Evolutionary conservation across 2,797 vertebrate genomes (phyloP).

Genomic region (Sebastes diploproa): DNA sequence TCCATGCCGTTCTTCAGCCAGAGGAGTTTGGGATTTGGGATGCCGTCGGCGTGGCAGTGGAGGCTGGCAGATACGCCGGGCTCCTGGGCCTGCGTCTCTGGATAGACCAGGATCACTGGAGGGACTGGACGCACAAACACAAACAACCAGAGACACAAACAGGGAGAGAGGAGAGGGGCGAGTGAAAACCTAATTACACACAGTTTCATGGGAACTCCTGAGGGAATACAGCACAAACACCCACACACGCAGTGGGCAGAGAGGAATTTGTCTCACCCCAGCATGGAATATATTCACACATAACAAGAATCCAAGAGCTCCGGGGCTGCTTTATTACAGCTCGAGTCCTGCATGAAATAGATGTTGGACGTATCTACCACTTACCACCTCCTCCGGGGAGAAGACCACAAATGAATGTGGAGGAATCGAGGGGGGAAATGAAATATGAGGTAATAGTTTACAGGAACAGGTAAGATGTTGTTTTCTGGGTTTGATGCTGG

Average conservation of each 20-base stretch:
- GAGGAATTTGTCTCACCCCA: conserved; percentile 63
- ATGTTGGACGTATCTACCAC: conserved; percentile 49
- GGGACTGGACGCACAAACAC: conserved; percentile 84
- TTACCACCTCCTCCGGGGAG: conserved; percentile 40
- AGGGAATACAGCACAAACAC: conserved; percentile 54
- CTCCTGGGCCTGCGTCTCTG: conserved; percentile 96
- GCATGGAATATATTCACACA: conserved; percentile 70
- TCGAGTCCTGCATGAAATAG: conserved; percentile 56
- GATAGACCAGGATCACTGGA: conserved; percentile 95
- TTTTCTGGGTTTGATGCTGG: conserved; percentile 17
- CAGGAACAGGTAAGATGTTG: conserved; percentile 48
- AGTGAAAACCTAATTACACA: conserved; percentile 70
- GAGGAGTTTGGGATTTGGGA: conserved; percentile 91
- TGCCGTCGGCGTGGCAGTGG: conserved; percentile 92
- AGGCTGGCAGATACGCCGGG: conserved; percentile 92
- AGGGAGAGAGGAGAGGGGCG: conserved; percentile 33
- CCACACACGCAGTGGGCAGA: conserved; percentile 47
- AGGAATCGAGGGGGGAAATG: conserved; percentile 27
- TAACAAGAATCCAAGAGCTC: conserved; percentile 69
- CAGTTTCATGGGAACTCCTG: conserved; percentile 63
- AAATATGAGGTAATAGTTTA: conserved; percentile 64
- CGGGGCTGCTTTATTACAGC: conserved; percentile 55
- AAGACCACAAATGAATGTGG: conserved; percentile 35
- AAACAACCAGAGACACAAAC: conserved; percentile 50
- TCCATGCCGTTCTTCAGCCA: conserved; percentile 98